Percentiles rank a stretch among this genome's conserved stretches.
phyloP scores from a whole-genome alignment of 2,888 invertebrate species.

The Drosophila recens region DNA sequence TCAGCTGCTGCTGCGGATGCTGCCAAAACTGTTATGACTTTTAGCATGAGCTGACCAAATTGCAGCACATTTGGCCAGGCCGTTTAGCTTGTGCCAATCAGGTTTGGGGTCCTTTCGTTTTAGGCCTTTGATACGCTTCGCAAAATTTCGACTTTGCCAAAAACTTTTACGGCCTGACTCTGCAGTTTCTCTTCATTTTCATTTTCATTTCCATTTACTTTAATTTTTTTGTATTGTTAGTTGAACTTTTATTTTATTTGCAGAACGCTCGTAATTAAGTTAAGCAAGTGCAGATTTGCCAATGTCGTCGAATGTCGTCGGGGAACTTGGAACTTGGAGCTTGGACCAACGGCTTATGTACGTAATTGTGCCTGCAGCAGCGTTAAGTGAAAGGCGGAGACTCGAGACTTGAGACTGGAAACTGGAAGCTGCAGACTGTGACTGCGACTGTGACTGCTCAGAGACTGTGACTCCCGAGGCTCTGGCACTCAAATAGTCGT shows the following conservation, averaged over 20 bases:
- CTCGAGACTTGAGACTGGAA: conserved; percentile 5
- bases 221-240: background rate
- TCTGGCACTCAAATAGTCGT: conserved; percentile 28
- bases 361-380: conserved; percentile 37
- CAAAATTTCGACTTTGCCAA: conserved; percentile 36
- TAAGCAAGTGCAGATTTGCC: conserved; percentile 76
- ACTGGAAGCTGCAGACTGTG: background rate
- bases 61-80: conserved; percentile 52
- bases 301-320: conserved; percentile 45
- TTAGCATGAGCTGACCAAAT: conserved; percentile 67
- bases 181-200: conserved; percentile 42
- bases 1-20: conserved; percentile 4
- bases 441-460: background rate
- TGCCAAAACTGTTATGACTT: conserved; percentile 75
- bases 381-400: conserved; percentile 12
- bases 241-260: conserved; percentile 74
- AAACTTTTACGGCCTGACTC: conserved; percentile 62
- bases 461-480: conserved; percentile 19
- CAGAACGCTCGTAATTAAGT: conserved; percentile 70
- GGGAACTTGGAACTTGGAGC: conserved; percentile 3
- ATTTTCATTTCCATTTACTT: background rate
- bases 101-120: conserved; percentile 35
- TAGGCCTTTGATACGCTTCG: conserved; percentile 16
- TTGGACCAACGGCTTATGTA: conserved; percentile 16
- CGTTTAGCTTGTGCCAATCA: conserved; percentile 52